Base-by-base conservation (phyloP, 2,113 vertebrate species). In the Actenoides lindsayi region DNA sequence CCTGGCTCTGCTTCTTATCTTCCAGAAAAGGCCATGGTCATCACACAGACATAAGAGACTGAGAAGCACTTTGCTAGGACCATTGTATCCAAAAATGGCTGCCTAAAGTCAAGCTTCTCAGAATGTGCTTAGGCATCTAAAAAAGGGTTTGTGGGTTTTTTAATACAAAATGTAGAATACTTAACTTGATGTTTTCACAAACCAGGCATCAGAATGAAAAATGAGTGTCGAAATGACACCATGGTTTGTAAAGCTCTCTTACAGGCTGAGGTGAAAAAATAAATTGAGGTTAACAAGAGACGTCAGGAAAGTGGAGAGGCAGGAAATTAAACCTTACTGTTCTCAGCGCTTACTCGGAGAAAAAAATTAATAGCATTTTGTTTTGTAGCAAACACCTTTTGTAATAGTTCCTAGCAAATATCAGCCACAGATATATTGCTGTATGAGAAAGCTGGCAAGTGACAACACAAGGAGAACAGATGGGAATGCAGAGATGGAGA, bases 211-310 rank as follows among this genome's bases (percentile, higher is more conserved):
- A 95, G 57, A 84, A 94, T 79, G 56, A 87, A 94, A 96, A 93
- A 68, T 51, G 75, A 56, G 18, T 44, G 56, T 93, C 75, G 83
- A 93, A 95, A 82, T 75, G 64, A 68, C 77, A 76, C 17, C 1
- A 0, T 44, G 18, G 27, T 94, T 92, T 91, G 39, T 83, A 84
- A 87, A 84, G 48, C 51, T 87, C 33, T 84, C 24, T 94, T 89
- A 60, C 30, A 75, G 74, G 62, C 35, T 48, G 62, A 79, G 81
- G 91, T 89, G 81, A 95, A 89, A 91, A 94, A 96, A 94, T 84
- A 96, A 96, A 95, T 94, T 87, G 91, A 96, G 87, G 93, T 96
- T 96, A 95, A 97, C 65, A 81, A 87, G 60, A 91, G 51, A 89
- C 70, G 48, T 42, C 81, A 68, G 62, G 41, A 68, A 68, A 91